These are phyloP conservation scores for Drosophila austrosaltans DNA, from an alignment of 2,888 invertebrate species.

Conservation along the genomic window DNA sequence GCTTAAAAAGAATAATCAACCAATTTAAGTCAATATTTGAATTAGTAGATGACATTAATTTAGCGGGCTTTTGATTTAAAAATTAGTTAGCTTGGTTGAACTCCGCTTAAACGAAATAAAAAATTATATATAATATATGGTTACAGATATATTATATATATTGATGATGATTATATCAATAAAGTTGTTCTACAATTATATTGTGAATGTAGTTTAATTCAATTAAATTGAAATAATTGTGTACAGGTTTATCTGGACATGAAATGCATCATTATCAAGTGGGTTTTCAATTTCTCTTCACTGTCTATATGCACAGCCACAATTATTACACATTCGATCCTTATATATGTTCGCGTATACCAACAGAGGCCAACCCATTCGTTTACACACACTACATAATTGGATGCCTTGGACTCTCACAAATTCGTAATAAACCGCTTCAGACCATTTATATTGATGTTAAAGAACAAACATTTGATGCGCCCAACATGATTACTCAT, in stretches of 20 bases:
- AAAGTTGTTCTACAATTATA: no score
- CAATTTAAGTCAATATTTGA: no score
- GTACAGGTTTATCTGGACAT: background rate
- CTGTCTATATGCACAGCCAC: conserved; percentile 8
- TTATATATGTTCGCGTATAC: conserved; percentile 15
- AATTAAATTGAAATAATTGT: background rate
- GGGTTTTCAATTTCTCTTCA: background rate
- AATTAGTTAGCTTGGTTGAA: no score
- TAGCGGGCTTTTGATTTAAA: no score
- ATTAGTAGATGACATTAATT: no score
- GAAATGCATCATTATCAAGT: background rate
- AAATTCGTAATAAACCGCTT: conserved; percentile 33
- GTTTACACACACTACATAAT: conserved; percentile 20
- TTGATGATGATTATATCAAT: no score
- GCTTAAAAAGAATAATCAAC: no score
- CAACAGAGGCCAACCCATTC: conserved; percentile 6
- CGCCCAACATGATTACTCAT: conserved; percentile 23
- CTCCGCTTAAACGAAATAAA: no score
- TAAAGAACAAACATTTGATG: background rate
- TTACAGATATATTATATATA: no score
- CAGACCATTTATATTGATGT: background rate
- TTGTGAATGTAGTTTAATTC: background rate
- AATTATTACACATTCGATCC: conserved; percentile 10
- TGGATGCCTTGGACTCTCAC: conserved; percentile 14
- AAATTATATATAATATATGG: no score